Base-by-base conservation (phyloP, 2,113 vertebrate species). In the Ochotona princeps region DNA sequence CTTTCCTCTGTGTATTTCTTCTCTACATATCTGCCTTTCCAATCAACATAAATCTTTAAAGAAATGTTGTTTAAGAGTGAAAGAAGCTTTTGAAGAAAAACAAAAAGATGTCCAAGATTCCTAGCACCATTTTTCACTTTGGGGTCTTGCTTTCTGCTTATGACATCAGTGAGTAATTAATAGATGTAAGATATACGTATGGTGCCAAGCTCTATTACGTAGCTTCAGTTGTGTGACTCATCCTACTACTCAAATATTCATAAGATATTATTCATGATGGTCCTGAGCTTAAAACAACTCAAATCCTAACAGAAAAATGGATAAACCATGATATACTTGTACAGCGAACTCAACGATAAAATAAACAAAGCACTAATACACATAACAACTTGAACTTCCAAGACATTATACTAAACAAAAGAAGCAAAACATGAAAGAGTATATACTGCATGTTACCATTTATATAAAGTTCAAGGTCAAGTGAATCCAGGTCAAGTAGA, bases 371-470 rank as follows among this genome's bases (percentile, higher is more conserved):
- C 65, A 61, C 8, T 17, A 70, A 63, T 63, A 63, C 21, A 44
- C 13, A 3, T 9, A 63, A 49, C 70, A 90, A 47, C 4, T 11
- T 72, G 57, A 79, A 66, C 13, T 7, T 88, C 38, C n/a, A 61
- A 49, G 78, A 66, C 54, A 65, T 63, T n/a, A 10, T 65, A 63
- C 38, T 54, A n/a, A 89, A 82, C 54, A 66, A 69, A 95, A 86
- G 75, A 75, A 1, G 2, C 0, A 26, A 76, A 32, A 65, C 7
- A 69, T 4, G n/a, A 28, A 89, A 92, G 20, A 30, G 3, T 4
- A 26, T 20, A 14, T 75, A 72, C 28, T 21, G 44, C 60, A 30
- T 81, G 21, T 30, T 32, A 66, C 47, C 30, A 54, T 54, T 44
- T 67, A 30, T 7, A 60, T 47, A 18, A 78, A 89, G n/a, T 67